These are phyloP conservation scores for Sitodiplosis mosellana DNA, from an alignment of 1,140 invertebrate genomes.

Conservation along the genomic window DNA sequence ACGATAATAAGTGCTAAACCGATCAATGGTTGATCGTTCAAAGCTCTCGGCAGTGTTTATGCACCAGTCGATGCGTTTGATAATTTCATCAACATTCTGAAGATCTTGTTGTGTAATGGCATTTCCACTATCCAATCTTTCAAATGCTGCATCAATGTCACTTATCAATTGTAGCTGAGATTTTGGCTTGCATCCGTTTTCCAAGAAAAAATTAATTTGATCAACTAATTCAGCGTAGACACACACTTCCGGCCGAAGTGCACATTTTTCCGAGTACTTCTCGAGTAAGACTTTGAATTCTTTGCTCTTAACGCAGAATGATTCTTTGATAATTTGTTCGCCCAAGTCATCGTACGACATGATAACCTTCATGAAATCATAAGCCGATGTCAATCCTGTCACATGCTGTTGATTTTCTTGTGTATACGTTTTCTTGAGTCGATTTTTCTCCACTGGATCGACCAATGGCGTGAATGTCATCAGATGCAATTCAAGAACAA, in stretches of 20 bases:
- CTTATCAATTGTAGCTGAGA: slow-evolving; percentile 9
- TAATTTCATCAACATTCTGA: not conserved
- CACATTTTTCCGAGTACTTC: slow-evolving; percentile 26
- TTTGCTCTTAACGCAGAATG: too few species aligned
- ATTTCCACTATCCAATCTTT: not conserved
- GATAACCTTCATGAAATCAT: slow-evolving; percentile 18
- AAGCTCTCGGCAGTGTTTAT: slow-evolving; percentile 19
- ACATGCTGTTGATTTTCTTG: slow-evolving; percentile 35
- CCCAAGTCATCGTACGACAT: slow-evolving; percentile 20
- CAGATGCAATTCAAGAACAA: slow-evolving; percentile 25
- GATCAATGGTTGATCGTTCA: slow-evolving; percentile 14
- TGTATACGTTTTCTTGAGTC: slow-evolving; percentile 43
- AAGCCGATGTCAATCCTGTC: slow-evolving; percentile 8
- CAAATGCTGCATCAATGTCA: not conserved
- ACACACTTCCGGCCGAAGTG: slow-evolving; percentile 33
- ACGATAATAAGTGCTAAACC: slow-evolving; percentile 16
- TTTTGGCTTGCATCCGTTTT: slow-evolving; percentile 15
- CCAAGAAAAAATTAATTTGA: slow-evolving; percentile 17
- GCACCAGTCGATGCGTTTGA: slow-evolving; percentile 9
- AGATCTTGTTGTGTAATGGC: not conserved
- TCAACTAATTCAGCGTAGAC: slow-evolving; percentile 29
- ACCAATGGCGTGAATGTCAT: slow-evolving; percentile 34
- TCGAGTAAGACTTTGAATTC: slow-evolving; percentile 19
- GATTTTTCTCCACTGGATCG: slow-evolving; percentile 55
- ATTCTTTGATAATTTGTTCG: slow-evolving; percentile 9